Conservation (phyloP, 1,140 invertebrate species). For the Anoplolepis gracilipes region DNA sequence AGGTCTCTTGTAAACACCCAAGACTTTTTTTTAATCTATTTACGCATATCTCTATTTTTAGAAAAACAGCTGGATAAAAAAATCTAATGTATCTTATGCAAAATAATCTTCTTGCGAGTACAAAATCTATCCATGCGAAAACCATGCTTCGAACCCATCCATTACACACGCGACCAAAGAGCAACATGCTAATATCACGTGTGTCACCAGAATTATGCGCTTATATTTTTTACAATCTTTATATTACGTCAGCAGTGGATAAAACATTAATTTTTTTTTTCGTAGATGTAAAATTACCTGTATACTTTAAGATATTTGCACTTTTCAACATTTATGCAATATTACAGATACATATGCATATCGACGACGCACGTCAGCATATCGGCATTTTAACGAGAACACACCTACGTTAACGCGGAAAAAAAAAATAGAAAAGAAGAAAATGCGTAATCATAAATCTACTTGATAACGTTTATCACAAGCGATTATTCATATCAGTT, state of each 20-base stretch:
- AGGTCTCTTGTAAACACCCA: not conserved
- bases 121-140: conserved; percentile 73
- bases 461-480: not conserved
- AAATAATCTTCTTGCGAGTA: conserved; percentile 35
- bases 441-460: not conserved
- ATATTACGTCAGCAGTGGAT: not conserved
- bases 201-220: not conserved
- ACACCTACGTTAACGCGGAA: not conserved
- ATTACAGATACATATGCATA: conserved; percentile 6
- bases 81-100: not conserved
- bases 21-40: not conserved
- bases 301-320: not conserved
- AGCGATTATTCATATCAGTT: not conserved
- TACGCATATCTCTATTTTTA: not conserved
- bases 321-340: conserved; percentile 5
- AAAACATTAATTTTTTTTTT: not conserved
- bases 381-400: conserved; percentile 30
- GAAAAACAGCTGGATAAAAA: too few relatives aligned
- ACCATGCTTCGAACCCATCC: conserved; percentile 74
- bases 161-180: conserved; percentile 63
- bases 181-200: conserved; percentile 67
- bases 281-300: not conserved
- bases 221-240: not conserved
- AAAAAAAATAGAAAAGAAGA: not conserved
- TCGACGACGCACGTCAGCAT: not conserved